Evolutionary conservation across 37 sponge, comb jelly and placozoan species (phyloP).

Genomic region (Ephydatia muelleri): DNA sequence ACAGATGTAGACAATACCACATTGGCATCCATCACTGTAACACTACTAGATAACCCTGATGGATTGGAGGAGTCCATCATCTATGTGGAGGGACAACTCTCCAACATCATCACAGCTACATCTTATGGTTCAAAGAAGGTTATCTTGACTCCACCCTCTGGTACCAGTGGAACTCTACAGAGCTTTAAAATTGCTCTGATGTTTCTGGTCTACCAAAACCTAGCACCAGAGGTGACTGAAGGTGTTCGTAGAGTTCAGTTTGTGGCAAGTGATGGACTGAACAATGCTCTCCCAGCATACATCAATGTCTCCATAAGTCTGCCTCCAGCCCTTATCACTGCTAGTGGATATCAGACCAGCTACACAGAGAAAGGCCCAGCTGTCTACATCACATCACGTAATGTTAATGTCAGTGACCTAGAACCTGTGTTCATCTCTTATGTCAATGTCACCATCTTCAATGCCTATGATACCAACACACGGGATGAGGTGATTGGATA

Average conservation of each 20-base stretch:
- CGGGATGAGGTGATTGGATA: slow-evolving; percentile 34
- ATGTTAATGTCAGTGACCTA: slow-evolving; percentile 62
- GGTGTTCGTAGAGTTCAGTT: slow-evolving; percentile 32
- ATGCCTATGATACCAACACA: not conserved
- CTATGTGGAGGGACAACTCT: not conserved
- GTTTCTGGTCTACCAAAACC: slow-evolving; percentile 56
- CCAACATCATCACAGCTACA: not conserved
- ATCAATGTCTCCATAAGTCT: slow-evolving; percentile 14
- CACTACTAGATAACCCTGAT: slow-evolving; percentile 33
- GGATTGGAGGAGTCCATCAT: slow-evolving; percentile 5
- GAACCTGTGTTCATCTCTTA: not conserved
- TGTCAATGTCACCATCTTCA: not conserved
- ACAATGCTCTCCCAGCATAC: slow-evolving; percentile 20
- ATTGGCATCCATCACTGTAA: slow-evolving; percentile 25
- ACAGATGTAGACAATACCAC: slow-evolving; percentile 63
- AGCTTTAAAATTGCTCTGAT: slow-evolving; percentile 39
- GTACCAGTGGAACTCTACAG: not conserved
- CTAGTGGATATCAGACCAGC: slow-evolving; percentile 37
- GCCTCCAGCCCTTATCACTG: slow-evolving; percentile 54
- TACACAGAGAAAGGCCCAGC: slow-evolving; percentile 61
- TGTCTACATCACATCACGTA: slow-evolving; percentile 60
- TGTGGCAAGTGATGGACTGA: slow-evolving; percentile 59
- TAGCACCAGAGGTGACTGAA: slow-evolving; percentile 65
- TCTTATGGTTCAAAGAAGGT: not conserved
- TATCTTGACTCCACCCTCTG: not conserved